Percentiles rank a stretch among this genome's conserved stretches.
These are phyloP conservation scores for Abrostola triplasia DNA, from an alignment of 2,888 invertebrate species.

Conservation along the genomic window DNA sequence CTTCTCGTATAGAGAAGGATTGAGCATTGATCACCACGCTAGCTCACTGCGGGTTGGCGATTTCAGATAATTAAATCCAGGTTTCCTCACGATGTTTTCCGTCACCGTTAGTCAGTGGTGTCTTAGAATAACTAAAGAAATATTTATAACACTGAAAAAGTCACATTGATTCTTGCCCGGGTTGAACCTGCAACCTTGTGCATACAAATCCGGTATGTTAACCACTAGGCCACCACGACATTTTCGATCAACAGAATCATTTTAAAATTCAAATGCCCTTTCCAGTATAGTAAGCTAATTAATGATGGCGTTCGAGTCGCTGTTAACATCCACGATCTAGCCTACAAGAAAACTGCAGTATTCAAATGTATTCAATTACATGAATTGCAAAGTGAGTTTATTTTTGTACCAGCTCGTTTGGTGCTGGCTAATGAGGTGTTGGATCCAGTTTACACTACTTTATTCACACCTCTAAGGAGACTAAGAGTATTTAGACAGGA, in stretches of 20 bases:
- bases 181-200: no score
- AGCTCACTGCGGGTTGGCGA: no score
- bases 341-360: conserved; percentile 47
- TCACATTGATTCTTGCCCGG: no score
- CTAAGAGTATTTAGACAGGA: conserved; percentile 40
- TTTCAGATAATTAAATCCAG: no score
- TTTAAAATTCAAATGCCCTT: neutral
- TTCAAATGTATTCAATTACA: conserved; percentile 58
- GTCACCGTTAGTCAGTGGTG: no score
- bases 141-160: no score
- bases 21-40: no score
- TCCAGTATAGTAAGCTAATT: conserved; percentile 18
- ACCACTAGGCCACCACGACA: no score
- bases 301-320: conserved; percentile 25
- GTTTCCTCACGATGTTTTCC: no score
- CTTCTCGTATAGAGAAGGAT: no score
- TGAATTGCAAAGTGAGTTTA: conserved; percentile 43
- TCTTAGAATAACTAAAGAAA: no score
- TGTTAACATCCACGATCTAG: conserved; percentile 40
- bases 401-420: conserved; percentile 46
- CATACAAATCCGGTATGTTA: no score
- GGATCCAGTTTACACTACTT: conserved; percentile 40
- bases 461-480: conserved; percentile 41
- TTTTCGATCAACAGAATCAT: neutral
- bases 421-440: conserved; percentile 46